Percentiles rank a stretch among this genome's conserved stretches.
These are phyloP conservation scores for Bicyclus anynana DNA, from an alignment of 1,140 invertebrate genomes.

Conservation along the genomic window DNA sequence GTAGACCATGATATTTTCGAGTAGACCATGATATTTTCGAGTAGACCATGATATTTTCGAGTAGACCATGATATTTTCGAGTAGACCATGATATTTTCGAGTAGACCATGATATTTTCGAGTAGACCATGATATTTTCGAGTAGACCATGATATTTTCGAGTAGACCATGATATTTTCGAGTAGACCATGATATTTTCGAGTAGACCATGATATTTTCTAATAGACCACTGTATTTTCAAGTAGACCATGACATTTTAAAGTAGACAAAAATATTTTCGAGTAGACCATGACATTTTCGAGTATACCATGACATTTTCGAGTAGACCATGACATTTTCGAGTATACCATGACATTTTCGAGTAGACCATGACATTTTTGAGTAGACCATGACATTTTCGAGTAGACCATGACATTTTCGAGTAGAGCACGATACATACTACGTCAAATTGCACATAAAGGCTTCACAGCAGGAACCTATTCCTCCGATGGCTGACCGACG, in stretches of 20 bases:
- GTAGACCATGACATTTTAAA: not conserved
- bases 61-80: not conserved
- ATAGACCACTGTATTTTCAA: not conserved
- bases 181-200: not conserved
- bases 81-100: not conserved
- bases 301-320: no score
- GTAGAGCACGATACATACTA: no score
- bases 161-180: not conserved
- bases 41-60: not conserved
- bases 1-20: not conserved
- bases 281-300: not conserved
- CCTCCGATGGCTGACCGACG: constrained; percentile 18
- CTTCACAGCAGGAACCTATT: not conserved
- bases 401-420: no score
- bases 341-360: no score
- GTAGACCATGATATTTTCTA: constrained; percentile 12
- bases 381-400: no score
- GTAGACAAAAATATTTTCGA: not conserved
- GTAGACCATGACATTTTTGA: no score
- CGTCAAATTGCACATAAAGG: not conserved
- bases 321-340: no score
- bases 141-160: not conserved
- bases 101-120: not conserved
- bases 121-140: constrained; percentile 13
- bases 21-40: constrained; percentile 11